phyloP scores from a whole-genome alignment of 2,113 vertebrate genomes.

The Odocoileus hemionus region DNA sequence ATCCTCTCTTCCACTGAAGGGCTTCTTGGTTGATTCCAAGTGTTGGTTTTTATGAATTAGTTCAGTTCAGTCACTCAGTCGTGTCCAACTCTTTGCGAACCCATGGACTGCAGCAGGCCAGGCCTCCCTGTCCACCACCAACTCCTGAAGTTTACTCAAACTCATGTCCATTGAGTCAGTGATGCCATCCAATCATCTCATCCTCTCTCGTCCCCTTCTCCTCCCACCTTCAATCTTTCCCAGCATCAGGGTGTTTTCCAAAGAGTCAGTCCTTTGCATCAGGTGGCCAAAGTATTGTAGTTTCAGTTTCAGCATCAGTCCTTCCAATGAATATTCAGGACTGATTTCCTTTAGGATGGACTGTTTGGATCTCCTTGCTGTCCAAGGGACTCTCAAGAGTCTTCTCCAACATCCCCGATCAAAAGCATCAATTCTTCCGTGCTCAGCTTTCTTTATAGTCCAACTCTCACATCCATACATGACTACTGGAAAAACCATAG shows the following conservation, averaged over 20 bases:
- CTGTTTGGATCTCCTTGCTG: neutral
- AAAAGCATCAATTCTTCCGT: accelerated
- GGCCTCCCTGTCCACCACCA: neutral
- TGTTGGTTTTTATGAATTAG: neutral
- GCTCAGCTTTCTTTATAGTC: neutral
- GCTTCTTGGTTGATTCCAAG: neutral
- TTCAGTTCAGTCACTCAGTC: neutral
- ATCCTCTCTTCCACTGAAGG: neutral
- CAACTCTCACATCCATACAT: neutral
- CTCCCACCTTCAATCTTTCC: neutral
- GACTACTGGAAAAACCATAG: neutral
- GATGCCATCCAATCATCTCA: neutral
- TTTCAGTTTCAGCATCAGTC: neutral
- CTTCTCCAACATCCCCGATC: neutral
- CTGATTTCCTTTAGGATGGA: neutral
- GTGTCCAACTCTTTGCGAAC: neutral
- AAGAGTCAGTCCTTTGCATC: neutral
- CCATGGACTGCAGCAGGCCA: accelerated
- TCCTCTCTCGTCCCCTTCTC: neutral
- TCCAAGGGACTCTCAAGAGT: neutral
- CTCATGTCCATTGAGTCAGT: neutral
- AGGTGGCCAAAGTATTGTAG: neutral
- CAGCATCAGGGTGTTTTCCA: neutral
- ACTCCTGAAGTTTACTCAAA: neutral
- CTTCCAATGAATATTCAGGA: neutral